Evolutionary conservation across 2,113 vertebrate genomes (phyloP).

Genomic region (Megaleporinus macrocephalus): DNA sequence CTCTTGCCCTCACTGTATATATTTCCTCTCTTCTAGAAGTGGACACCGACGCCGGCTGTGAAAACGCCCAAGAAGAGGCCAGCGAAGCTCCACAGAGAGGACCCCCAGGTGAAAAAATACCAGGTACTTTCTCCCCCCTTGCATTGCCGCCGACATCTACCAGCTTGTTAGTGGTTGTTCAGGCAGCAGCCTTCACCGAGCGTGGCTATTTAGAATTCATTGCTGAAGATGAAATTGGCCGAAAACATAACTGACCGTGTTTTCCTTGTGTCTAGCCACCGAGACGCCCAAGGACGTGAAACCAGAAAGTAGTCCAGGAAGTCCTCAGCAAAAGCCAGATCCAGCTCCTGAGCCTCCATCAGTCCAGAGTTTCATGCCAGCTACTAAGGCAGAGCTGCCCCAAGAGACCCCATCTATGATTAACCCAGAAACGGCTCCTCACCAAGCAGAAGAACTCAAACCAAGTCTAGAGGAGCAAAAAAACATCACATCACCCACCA

Average conservation of each 20-base stretch:
- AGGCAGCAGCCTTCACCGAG: neutral
- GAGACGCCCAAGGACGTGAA: constrained; percentile 57
- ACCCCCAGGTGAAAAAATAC: constrained; percentile 51
- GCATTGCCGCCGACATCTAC: too few relatives aligned
- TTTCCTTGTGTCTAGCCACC: constrained; percentile 54
- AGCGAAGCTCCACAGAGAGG: constrained; percentile 53
- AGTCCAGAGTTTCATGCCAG: constrained; percentile 39
- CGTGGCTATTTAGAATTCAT: neutral
- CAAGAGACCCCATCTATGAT: constrained; percentile 65
- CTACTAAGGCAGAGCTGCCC: constrained; percentile 66
- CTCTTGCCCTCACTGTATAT: neutral
- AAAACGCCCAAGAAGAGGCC: constrained; percentile 51
- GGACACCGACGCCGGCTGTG: constrained; percentile 44
- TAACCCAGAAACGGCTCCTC: constrained; percentile 71
- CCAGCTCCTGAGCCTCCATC: constrained; percentile 44
- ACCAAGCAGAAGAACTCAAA: constrained; percentile 61
- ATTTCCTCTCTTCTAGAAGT: constrained; percentile 54
- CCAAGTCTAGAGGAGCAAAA: constrained; percentile 74
- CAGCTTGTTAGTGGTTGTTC: neutral
- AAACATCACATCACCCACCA: constrained; percentile 73
- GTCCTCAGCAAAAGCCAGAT: constrained; percentile 58
- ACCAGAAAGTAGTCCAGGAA: constrained; percentile 50
- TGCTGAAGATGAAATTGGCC: neutral
- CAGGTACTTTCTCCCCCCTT: constrained; percentile 35
- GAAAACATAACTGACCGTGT: neutral